These are phyloP conservation scores for Brachionus plicatilis DNA, from an alignment of 1,140 invertebrate species.

Conservation along the genomic window DNA sequence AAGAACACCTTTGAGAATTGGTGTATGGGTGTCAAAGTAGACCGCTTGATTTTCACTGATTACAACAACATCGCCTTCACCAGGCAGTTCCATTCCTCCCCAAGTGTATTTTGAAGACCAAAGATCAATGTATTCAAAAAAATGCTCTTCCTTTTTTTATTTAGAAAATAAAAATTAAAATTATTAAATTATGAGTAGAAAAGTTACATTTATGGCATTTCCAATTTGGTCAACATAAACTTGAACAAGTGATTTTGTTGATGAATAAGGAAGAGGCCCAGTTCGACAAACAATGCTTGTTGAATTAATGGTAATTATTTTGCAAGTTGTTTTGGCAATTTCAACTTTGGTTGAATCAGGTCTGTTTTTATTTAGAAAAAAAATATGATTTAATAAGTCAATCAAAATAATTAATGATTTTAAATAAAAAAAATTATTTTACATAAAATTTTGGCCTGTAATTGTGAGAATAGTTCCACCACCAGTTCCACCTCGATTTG, in stretches of 20 bases:
- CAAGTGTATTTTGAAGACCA: conserved; percentile 48
- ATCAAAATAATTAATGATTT: too few species aligned
- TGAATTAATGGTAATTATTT: neutral
- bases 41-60: conserved; percentile 47
- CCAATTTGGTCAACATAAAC: neutral
- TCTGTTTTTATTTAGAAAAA: neutral
- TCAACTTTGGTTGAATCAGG: neutral
- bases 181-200: neutral
- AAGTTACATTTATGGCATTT: conserved; percentile 5
- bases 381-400: too few species aligned
- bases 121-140: conserved; percentile 45
- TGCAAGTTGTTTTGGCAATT: conserved; percentile 14
- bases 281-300: conserved; percentile 17
- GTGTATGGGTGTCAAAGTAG: conserved; percentile 48
- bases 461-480: conserved; percentile 44
- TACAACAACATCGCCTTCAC: conserved; percentile 49
- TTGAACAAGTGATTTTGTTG: neutral
- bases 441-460: conserved; percentile 44
- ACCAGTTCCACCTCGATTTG: conserved; percentile 43
- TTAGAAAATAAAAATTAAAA: conserved; percentile 3
- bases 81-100: conserved; percentile 44
- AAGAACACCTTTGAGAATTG: conserved; percentile 43
- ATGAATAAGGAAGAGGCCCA: neutral
- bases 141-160: neutral
- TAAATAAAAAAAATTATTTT: neutral